phyloP scores from a whole-genome alignment of 2,888 invertebrate genomes.

The Tillus elongatus region DNA sequence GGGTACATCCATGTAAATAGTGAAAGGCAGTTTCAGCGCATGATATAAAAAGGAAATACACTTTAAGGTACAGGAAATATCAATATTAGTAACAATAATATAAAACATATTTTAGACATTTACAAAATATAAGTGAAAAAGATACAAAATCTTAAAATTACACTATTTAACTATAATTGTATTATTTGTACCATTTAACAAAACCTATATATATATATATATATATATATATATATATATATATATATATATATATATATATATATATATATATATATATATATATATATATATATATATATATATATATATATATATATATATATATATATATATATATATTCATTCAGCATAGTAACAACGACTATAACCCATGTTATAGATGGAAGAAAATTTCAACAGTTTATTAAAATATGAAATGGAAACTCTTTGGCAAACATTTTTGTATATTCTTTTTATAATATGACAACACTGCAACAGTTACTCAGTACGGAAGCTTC shows the following conservation, averaged over 20 bases:
- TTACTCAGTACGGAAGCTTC: slow-evolving; percentile 9
- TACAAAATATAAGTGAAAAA: too few relatives aligned
- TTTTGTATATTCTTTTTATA: slow-evolving; percentile 14
- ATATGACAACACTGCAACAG: slow-evolving; percentile 11
- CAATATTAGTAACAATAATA: too few relatives aligned
- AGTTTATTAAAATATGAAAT: slow-evolving; percentile 16
- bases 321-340: neutral
- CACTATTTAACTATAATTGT: too few relatives aligned
- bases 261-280: slow-evolving; percentile 6
- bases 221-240: slow-evolving; percentile 7
- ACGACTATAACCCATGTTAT: neutral
- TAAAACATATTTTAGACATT: too few relatives aligned
- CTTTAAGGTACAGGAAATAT: too few relatives aligned
- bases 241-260: slow-evolving; percentile 7
- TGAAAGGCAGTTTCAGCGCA: too few relatives aligned
- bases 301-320: slow-evolving; percentile 3
- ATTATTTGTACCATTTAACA: too few relatives aligned
- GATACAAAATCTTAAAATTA: too few relatives aligned
- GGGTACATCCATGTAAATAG: too few relatives aligned
- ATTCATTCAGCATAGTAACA: too few relatives aligned
- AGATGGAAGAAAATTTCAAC: slow-evolving; percentile 17
- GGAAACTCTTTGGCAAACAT: slow-evolving; percentile 19
- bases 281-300: neutral
- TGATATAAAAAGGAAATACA: too few relatives aligned
- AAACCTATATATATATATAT: slow-evolving; percentile 5